These are phyloP conservation scores for Bos indicus DNA, from an alignment of 2,113 vertebrate genomes.

Conservation along the genomic window DNA sequence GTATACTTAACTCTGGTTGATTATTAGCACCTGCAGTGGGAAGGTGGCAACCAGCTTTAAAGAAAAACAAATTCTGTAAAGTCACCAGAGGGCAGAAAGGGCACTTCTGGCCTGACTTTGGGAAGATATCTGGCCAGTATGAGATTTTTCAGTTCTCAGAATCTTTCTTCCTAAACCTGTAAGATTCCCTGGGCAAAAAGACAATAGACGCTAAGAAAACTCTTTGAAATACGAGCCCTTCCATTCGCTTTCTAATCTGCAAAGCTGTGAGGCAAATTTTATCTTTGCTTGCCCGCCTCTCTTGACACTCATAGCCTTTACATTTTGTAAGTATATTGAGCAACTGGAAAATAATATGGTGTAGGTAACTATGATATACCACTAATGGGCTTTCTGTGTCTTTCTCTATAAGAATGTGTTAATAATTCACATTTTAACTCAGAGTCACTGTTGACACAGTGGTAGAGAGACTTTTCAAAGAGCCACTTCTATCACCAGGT, in stretches of 20 bases:
- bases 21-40: neutral
- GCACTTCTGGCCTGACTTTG: neutral
- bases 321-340: neutral
- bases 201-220: conserved; percentile 9
- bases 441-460: neutral
- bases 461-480: neutral
- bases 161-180: neutral
- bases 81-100: neutral
- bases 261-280: neutral
- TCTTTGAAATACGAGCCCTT: conserved; percentile 35
- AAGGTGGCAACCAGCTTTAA: neutral
- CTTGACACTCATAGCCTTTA: neutral
- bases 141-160: neutral
- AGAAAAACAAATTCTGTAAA: neutral
- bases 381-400: neutral
- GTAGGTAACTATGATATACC: neutral
- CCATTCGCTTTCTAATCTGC: conserved; percentile 8
- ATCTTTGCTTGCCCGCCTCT: neutral
- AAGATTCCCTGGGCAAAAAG: neutral
- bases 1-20: conserved; percentile 9
- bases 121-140: neutral
- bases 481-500: neutral
- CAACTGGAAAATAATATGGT: neutral
- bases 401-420: neutral
- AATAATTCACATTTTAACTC: neutral